Conservation (phyloP, 2,113 vertebrate species). For the Synodontis membranacea region DNA sequence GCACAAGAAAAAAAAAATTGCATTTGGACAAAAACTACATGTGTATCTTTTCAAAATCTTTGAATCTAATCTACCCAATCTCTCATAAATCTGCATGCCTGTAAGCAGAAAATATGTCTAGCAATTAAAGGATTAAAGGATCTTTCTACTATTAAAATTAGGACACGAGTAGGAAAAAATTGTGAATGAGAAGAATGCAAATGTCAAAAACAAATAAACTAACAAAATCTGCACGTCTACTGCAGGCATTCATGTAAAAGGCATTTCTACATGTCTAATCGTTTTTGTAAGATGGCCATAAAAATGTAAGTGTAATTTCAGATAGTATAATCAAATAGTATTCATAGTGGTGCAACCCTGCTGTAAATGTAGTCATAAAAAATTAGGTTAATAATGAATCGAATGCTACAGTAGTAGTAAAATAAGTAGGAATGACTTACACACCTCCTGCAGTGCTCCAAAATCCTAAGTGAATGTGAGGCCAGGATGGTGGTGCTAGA, state of each 20-base stretch:
- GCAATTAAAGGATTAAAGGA: background rate
- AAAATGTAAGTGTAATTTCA: background rate
- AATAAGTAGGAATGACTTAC: background rate
- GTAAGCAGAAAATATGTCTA: background rate
- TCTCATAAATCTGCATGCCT: background rate
- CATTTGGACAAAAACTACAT: background rate
- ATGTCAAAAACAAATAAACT: background rate
- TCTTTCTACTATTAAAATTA: background rate
- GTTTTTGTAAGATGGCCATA: background rate
- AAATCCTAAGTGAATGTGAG: background rate
- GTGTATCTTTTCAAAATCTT: background rate
- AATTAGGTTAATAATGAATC: background rate
- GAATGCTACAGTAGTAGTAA: background rate
- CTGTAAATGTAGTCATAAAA: constrained; percentile 11
- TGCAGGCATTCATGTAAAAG: background rate
- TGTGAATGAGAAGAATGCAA: background rate
- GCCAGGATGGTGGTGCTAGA: background rate
- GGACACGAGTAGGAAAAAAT: background rate
- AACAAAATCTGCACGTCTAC: background rate
- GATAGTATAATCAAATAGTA: background rate
- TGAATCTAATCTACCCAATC: background rate
- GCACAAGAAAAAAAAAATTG: background rate
- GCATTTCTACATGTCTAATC: background rate
- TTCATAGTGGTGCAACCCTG: background rate
- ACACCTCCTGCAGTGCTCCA: background rate